Conservation (phyloP, 1,140 invertebrate species). For the Pectinophora gossypiella region DNA sequence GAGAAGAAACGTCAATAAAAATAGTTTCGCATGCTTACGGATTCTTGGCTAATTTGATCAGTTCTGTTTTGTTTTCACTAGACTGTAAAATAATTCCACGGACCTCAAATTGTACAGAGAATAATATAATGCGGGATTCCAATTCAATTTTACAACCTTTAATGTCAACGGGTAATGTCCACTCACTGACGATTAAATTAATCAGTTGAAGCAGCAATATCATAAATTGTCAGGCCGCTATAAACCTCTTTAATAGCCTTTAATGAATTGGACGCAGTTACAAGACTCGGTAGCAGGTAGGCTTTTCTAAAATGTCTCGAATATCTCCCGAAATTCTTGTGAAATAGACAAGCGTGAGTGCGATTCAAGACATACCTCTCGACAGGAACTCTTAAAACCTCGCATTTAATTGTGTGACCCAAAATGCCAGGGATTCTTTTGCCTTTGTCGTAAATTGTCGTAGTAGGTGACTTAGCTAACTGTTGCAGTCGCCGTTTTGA, state of each 20-base stretch:
- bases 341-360: constrained; percentile 37
- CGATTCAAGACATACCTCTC: neutral
- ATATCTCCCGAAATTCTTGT: constrained; percentile 45
- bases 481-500: too few relatives aligned
- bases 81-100: neutral
- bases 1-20: too few relatives aligned
- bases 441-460: constrained; percentile 9
- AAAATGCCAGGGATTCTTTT: constrained; percentile 14
- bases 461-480: too few relatives aligned
- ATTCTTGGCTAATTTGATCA: too few relatives aligned
- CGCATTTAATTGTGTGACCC: constrained; percentile 39
- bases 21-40: too few relatives aligned
- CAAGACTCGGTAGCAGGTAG: constrained; percentile 50
- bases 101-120: neutral
- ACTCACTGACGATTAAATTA: constrained; percentile 47
- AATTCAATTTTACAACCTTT: neutral
- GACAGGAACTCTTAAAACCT: constrained; percentile 37
- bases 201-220: constrained; percentile 35
- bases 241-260: constrained; percentile 60
- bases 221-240: constrained; percentile 51
- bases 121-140: neutral
- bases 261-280: constrained; percentile 50
- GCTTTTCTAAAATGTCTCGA: constrained; percentile 41
- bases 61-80: too few relatives aligned
- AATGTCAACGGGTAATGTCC: constrained; percentile 16